Evolutionary conservation across 2,888 invertebrate species (phyloP).

Genomic region (Ecdyonurus torrentis): DNA sequence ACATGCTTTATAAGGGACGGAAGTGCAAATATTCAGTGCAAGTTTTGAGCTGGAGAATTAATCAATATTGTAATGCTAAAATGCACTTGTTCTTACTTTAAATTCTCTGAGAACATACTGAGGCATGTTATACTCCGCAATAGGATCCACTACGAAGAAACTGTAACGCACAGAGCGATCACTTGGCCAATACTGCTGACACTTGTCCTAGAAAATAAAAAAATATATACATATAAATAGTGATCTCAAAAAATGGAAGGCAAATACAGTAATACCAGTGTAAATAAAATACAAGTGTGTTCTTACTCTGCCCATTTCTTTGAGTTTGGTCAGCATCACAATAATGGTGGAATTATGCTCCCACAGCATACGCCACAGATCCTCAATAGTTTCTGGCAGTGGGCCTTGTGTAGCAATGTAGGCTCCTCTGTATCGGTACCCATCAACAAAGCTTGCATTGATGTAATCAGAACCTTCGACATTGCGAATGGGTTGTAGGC

Average conservation of each 20-base stretch:
- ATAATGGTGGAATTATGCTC: constrained; percentile 98
- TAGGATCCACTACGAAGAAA: constrained; percentile 96
- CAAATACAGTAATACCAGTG: too few relatives aligned
- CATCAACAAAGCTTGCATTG: constrained; percentile 96
- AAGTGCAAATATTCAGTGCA: neutral
- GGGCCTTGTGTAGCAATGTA: constrained; percentile 99
- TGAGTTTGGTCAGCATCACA: constrained; percentile 94
- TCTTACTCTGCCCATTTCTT: constrained; percentile 91
- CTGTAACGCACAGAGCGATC: constrained; percentile 94
- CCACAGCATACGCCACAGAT: constrained; percentile 99
- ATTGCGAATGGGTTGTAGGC: constrained; percentile 73
- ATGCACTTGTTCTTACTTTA: constrained; percentile 35
- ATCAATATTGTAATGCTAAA: neutral
- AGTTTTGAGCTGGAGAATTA: neutral
- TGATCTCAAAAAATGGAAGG: too few relatives aligned
- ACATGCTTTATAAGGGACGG: neutral
- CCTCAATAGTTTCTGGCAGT: constrained; percentile 87
- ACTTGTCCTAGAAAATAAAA: constrained; percentile 87
- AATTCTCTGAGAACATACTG: constrained; percentile 98
- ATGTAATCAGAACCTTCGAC: constrained; percentile 96
- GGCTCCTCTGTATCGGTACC: constrained; percentile 77
- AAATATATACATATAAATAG: neutral
- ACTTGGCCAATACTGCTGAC: constrained; percentile 98
- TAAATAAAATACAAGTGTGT: too few relatives aligned
- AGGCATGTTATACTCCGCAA: constrained; percentile 99